Evolutionary conservation across 2,113 vertebrate genomes (phyloP), one percentile per base, ranked within the genome.

Genomic region (Oryzias javanicus): DNA sequence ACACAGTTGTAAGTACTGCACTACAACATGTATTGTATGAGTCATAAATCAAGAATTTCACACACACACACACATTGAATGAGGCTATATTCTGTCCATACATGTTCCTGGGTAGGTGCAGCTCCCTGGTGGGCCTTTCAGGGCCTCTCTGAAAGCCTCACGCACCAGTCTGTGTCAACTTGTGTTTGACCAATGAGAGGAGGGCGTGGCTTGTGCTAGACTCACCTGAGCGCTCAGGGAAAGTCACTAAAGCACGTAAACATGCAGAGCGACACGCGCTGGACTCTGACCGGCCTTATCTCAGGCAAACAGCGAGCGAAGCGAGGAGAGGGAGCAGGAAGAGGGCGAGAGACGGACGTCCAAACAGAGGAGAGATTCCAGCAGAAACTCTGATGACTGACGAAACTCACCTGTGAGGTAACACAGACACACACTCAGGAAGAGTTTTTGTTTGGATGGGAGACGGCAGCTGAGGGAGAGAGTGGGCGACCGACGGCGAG

Each of bases 261-360:
- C 25, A 82, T 67, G 76, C 71, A 74, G 72, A 45, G 13, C 27
- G 50, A 76, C 64, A 64, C 67, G 53, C 42, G 25, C 15, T 85
- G 83, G 51, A 79, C 83, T 78, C 62, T 87, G 80, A 87, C 76
- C 82, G 0, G 55, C 12, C 52, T 78, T 81, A 85, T 87, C 82
- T 35, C 3, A 12, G 66, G 55, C 55, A 6, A 45, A 44, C 35
- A 22, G 44, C 27, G 42, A 46, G 16, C 25, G 42, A 48, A 60
- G 40, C n/a, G 16, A 45, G 18, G 67, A 25, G 53, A 44, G 52
- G 14, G 65, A 41, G 20, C 58, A 61, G 41, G 70, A 61, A n/a
- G n/a, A 49, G 48, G 50, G 24, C 5, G 0, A 62, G 55, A 51
- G 17, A 70, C 44, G 20, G 15, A 2, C 51, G 47, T 4, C 25